Conservation (phyloP, 2,113 vertebrate species). For the Empidonax traillii region DNA sequence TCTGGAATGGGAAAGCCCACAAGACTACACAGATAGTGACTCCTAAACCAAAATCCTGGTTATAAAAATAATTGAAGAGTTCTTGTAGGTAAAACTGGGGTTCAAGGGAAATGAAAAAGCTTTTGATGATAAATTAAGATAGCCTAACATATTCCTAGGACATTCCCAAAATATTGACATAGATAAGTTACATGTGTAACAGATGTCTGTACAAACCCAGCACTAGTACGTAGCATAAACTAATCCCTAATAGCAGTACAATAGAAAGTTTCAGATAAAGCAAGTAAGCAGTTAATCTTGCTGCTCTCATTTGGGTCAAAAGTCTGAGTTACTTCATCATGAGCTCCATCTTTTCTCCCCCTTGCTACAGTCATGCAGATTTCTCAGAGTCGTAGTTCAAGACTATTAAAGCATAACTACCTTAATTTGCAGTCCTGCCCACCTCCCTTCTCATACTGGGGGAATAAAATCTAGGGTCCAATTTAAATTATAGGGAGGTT, state of each 20-base stretch:
- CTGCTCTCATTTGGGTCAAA: background rate
- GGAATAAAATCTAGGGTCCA: background rate
- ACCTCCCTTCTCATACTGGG: background rate
- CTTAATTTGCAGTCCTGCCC: background rate
- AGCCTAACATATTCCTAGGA: background rate
- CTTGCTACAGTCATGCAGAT: background rate
- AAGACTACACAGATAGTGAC: background rate
- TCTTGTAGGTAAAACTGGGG: background rate
- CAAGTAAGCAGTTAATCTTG: background rate
- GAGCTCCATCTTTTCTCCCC: background rate
- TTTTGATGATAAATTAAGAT: background rate
- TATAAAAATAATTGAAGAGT: background rate
- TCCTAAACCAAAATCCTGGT: background rate
- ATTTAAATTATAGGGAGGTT: background rate
- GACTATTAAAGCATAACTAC: background rate
- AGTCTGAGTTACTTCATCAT: background rate
- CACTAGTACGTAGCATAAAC: background rate
- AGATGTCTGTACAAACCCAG: background rate
- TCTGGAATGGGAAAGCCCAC: background rate
- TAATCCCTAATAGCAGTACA: background rate
- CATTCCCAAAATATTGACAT: background rate
- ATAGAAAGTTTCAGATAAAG: background rate
- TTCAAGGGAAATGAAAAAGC: background rate
- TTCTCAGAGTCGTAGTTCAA: background rate
- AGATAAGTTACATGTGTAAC: fast-evolving